A percentile compares a stretch with the other conserved stretches of the same genome.
Conservation (phyloP, 2,113 vertebrate genomes). For the Laticauda colubrina region DNA sequence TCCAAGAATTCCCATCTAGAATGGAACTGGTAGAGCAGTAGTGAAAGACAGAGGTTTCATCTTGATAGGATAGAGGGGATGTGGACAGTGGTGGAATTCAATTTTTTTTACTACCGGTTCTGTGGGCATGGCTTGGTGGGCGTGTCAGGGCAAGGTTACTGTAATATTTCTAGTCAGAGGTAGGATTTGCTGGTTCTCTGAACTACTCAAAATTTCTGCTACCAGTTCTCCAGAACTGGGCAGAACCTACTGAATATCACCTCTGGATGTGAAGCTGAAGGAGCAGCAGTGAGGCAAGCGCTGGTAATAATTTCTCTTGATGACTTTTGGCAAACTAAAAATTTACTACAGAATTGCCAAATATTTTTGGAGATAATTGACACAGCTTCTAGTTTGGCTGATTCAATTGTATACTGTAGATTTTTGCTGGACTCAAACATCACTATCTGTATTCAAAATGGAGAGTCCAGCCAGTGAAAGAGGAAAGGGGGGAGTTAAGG, state of each 20-base stretch:
- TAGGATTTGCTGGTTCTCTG: too few species aligned
- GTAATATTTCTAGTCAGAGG: too few species aligned
- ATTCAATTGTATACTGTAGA: not conserved
- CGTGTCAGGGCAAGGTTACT: too few species aligned
- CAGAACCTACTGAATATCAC: too few species aligned
- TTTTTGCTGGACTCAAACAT: not conserved
- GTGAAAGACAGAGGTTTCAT: not conserved
- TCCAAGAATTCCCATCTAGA: not conserved
- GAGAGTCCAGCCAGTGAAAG: not conserved
- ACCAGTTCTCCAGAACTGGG: too few species aligned
- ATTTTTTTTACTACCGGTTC: too few species aligned
- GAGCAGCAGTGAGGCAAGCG: not conserved
- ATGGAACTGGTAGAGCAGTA: not conserved
- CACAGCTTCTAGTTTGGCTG: not conserved
- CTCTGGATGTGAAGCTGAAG: not conserved
- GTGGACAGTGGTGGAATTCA: not conserved
- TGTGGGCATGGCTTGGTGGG: too few species aligned
- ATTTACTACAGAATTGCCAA: not conserved
- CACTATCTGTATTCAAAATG: not conserved
- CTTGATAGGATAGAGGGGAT: not conserved
- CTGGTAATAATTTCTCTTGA: not conserved
- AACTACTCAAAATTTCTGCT: too few species aligned
- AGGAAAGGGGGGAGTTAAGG: not conserved
- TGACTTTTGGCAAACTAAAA: not conserved
- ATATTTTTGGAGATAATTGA: not conserved